These are phyloP conservation scores for Heteractis magnifica DNA, from an alignment of 92 coral and sea anemone species.

Conservation along the genomic window DNA sequence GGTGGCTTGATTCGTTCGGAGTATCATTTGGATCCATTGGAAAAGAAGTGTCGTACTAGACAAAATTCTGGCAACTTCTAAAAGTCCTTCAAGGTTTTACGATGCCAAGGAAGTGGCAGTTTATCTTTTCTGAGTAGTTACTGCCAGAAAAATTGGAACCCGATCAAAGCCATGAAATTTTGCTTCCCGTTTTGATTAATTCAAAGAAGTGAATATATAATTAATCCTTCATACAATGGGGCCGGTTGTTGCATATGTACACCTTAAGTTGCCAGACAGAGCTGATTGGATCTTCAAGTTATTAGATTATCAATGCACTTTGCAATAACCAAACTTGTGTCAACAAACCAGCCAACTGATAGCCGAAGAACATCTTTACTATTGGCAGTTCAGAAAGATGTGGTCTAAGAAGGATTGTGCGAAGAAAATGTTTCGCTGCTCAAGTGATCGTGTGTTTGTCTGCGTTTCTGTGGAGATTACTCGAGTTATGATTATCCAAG, in stretches of 20 bases:
- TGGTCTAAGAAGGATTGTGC: neutral
- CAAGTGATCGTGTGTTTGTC: neutral
- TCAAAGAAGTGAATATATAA: slow-evolving; percentile 12
- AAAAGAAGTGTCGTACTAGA: neutral
- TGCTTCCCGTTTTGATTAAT: neutral
- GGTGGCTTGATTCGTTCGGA: neutral
- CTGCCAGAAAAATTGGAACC: neutral
- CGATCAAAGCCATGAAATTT: neutral
- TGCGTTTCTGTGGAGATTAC: neutral
- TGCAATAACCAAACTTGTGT: slow-evolving; percentile 3
- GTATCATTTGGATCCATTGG: neutral
- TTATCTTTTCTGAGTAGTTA: neutral
- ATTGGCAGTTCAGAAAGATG: neutral
- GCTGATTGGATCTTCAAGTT: slow-evolving; percentile 18
- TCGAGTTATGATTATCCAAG: neutral
- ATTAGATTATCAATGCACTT: slow-evolving; percentile 1
- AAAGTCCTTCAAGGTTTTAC: neutral
- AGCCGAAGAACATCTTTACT: neutral
- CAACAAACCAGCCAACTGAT: neutral
- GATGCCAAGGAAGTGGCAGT: neutral
- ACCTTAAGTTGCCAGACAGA: slow-evolving; percentile 7
- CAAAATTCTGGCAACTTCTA: neutral
- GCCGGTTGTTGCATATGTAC: neutral
- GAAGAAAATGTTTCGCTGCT: neutral
- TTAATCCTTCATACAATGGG: slow-evolving; percentile 11